Percentiles rank a stretch among this genome's conserved stretches.
Conservation (phyloP, 2,113 vertebrate species). For the Heptranchias perlo region DNA sequence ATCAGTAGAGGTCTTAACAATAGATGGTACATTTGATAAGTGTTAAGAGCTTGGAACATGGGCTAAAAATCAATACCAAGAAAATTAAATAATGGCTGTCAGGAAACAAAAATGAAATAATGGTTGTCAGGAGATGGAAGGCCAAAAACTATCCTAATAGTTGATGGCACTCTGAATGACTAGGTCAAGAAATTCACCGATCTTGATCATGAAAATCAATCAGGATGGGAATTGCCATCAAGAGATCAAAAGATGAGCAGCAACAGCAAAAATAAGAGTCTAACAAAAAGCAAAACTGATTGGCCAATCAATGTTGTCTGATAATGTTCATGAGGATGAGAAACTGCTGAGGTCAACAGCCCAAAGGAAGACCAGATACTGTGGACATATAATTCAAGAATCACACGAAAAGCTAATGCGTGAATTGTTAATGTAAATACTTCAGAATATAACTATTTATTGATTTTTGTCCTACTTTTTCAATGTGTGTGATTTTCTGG, state of each 20-base stretch:
- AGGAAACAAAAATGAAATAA: slow-evolving; percentile 32
- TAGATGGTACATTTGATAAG: slow-evolving; percentile 6
- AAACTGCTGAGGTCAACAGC: not conserved
- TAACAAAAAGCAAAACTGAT: not conserved
- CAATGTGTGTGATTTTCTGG: not conserved
- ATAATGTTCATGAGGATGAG: not conserved
- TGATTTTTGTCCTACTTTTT: not conserved
- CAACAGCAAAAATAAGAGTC: slow-evolving; percentile 18
- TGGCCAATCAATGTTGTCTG: not conserved
- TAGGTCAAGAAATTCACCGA: slow-evolving; percentile 22
- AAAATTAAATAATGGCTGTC: slow-evolving; percentile 28
- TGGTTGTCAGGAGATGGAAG: slow-evolving; percentile 8
- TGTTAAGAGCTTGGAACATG: slow-evolving; percentile 11
- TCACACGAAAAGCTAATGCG: not conserved
- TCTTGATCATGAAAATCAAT: slow-evolving; percentile 31
- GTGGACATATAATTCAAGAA: not conserved
- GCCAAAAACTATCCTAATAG: slow-evolving; percentile 23
- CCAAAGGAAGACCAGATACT: not conserved
- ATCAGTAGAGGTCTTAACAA: slow-evolving; percentile 11
- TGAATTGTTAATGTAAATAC: not conserved
- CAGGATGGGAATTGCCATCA: slow-evolving; percentile 14
- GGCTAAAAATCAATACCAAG: slow-evolving; percentile 29
- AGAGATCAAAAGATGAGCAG: slow-evolving; percentile 7
- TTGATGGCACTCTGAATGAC: not conserved
- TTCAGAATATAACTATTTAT: not conserved